Evolutionary conservation across 53 echinoderm and acorn worm genomes (phyloP).

Genomic region (Echinometra lucunter): DNA sequence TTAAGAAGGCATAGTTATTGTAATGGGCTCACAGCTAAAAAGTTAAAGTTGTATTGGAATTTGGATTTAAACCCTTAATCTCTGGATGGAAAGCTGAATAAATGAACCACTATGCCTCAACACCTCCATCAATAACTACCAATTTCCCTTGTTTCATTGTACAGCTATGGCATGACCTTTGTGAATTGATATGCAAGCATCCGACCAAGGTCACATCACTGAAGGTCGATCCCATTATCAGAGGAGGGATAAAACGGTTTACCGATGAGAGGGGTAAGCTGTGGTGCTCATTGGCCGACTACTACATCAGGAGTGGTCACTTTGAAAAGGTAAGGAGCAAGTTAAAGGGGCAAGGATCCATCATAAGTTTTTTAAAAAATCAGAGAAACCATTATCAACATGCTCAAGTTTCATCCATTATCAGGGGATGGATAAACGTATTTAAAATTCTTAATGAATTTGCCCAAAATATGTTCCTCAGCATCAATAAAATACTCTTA

Average conservation of each 20-base stretch:
- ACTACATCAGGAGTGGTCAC: conserved; percentile 98
- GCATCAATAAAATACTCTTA: too few species aligned
- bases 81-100: too few species aligned
- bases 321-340: conserved; percentile 90
- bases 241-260: conserved; percentile 97
- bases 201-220: conserved; percentile 96
- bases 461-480: too few species aligned
- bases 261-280: conserved; percentile 98
- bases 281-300: conserved; percentile 99
- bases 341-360: background rate
- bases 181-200: conserved; percentile 97
- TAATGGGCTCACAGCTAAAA: too few species aligned
- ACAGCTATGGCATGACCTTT: conserved; percentile 97
- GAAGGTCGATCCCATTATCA: conserved; percentile 98
- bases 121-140: background rate
- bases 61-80: too few species aligned
- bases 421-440: conserved; percentile 94
- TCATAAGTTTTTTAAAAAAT: too few species aligned
- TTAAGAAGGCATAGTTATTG: too few species aligned
- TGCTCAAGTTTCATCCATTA: too few species aligned
- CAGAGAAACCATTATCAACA: too few species aligned
- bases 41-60: too few species aligned
- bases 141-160: background rate
- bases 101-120: too few species aligned
- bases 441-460: too few species aligned